Evolutionary conservation across 2,797 vertebrate genomes (phyloP).

Genomic region (Sebastes minor): DNA sequence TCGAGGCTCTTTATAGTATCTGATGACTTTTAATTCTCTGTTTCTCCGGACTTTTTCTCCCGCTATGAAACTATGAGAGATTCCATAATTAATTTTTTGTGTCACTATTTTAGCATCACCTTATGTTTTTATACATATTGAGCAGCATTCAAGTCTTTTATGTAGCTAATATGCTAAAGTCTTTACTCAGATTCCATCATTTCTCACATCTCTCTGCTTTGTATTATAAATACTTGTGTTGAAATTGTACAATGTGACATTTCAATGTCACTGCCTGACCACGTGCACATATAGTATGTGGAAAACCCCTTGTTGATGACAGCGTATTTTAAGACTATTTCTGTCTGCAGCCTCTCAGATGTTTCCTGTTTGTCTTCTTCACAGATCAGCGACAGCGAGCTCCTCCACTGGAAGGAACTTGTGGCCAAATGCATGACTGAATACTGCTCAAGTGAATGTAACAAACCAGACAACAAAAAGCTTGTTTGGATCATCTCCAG

Average conservation of each 20-base stretch:
- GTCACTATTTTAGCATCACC: background rate
- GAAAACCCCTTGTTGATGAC: background rate
- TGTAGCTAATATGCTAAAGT: background rate
- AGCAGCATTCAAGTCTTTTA: background rate
- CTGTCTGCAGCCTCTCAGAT: slow-evolving; percentile 19
- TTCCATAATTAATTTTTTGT: background rate
- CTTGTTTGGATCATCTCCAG: slow-evolving; percentile 96
- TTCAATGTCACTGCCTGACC: background rate
- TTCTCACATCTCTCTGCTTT: background rate
- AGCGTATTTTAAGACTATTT: slow-evolving; percentile 4
- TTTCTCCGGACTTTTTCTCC: background rate
- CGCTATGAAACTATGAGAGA: background rate
- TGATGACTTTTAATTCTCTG: background rate
- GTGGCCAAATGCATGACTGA: slow-evolving; percentile 93
- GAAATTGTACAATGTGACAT: background rate
- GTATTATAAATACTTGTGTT: background rate
- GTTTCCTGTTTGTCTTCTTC: slow-evolving; percentile 33
- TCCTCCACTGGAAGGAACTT: slow-evolving; percentile 91
- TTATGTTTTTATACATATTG: background rate
- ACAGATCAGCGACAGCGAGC: slow-evolving; percentile 89
- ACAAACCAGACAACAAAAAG: slow-evolving; percentile 95
- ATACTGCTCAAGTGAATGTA: slow-evolving; percentile 92
- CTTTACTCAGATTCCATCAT: background rate
- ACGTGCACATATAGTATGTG: background rate
- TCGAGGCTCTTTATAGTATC: background rate